Conservation (phyloP, 1,140 invertebrate genomes). For the Copidosoma floridanum region DNA sequence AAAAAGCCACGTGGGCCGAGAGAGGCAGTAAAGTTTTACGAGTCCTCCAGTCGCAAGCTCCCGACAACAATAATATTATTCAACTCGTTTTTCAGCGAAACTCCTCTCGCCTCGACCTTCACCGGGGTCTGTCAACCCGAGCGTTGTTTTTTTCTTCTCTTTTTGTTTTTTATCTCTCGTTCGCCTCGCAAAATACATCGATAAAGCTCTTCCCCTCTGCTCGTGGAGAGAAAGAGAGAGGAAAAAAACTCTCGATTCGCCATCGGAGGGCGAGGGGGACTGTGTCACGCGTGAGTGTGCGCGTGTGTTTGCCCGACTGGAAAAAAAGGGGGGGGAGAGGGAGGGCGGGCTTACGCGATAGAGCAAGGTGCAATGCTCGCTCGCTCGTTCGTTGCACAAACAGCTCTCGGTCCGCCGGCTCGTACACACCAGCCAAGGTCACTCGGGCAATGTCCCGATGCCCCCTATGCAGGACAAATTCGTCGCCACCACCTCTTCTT, state of each 20-base stretch:
- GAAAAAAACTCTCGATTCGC: not conserved
- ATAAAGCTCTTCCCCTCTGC: not conserved
- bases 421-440: conserved; percentile 53
- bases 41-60: not conserved
- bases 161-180: not conserved
- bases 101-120: conserved; percentile 6
- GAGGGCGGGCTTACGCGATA: conserved; percentile 43
- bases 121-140: conserved; percentile 6
- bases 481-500: conserved; percentile 45
- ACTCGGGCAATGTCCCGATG: conserved; percentile 58
- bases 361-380: conserved; percentile 56
- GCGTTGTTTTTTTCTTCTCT: not conserved
- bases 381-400: conserved; percentile 45
- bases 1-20: not conserved
- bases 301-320: not conserved
- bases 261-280: not conserved
- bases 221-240: not conserved
- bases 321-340: not conserved
- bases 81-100: conserved; percentile 1
- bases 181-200: not conserved
- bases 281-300: not conserved
- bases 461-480: conserved; percentile 58
- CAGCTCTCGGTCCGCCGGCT: conserved; percentile 39
- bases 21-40: conserved; percentile 5
- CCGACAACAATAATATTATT: conserved; percentile 1